phyloP scores from a whole-genome alignment of 2,797 vertebrate species.

The Tokudaia muenninki region DNA sequence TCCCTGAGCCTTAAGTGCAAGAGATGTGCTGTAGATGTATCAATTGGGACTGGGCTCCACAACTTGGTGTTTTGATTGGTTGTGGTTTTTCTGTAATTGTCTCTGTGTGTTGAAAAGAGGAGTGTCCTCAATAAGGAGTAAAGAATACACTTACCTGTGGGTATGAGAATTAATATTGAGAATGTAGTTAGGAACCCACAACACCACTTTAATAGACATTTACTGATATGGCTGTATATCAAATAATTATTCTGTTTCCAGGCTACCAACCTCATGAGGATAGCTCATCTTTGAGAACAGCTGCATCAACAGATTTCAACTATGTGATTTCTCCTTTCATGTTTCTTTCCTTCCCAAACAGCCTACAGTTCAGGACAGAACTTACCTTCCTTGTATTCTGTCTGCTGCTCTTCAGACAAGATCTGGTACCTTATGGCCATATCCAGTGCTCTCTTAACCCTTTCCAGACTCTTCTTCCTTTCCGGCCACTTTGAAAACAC shows the following conservation, averaged over 20 bases:
- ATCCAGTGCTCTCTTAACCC: background rate
- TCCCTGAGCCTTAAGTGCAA: background rate
- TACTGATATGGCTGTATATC: background rate
- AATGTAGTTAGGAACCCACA: background rate
- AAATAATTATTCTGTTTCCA: background rate
- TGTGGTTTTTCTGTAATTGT: background rate
- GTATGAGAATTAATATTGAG: background rate
- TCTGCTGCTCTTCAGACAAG: background rate
- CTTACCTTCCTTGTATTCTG: background rate
- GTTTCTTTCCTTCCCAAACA: background rate
- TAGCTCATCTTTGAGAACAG: background rate
- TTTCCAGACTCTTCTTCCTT: background rate
- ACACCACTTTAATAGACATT: background rate
- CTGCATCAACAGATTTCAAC: background rate
- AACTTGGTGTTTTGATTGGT: too few relatives aligned
- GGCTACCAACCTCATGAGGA: background rate
- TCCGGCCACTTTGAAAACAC: background rate
- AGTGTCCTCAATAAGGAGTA: background rate
- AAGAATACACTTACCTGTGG: background rate
- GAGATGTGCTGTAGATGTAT: background rate
- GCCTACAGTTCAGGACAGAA: background rate
- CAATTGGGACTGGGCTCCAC: background rate
- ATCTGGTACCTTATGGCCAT: background rate
- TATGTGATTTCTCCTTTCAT: background rate
- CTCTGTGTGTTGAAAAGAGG: background rate